These are phyloP conservation scores for Parasteatoda tepidariorum DNA, from an alignment of 1,140 invertebrate species.

Conservation along the genomic window DNA sequence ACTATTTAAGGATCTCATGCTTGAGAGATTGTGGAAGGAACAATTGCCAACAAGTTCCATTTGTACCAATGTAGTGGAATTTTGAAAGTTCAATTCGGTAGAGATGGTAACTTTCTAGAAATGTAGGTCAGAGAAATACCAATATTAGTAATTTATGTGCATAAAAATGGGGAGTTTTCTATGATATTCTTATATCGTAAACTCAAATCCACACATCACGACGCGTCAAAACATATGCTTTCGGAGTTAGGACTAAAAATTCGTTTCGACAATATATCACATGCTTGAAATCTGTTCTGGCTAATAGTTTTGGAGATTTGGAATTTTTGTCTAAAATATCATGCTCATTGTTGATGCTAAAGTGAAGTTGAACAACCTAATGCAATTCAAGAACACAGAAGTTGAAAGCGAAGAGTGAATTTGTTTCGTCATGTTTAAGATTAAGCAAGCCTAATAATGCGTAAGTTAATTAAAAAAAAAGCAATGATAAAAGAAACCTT, in stretches of 20 bases:
- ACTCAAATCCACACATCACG: conserved; percentile 64
- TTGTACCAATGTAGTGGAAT: not conserved
- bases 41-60: not conserved
- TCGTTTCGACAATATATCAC: not conserved
- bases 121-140: conserved; percentile 15
- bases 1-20: not conserved
- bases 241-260: conserved; percentile 27
- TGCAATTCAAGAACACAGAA: too few species aligned
- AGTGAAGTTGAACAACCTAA: too few species aligned
- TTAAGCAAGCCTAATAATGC: too few species aligned
- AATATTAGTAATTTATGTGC: not conserved
- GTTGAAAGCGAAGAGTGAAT: too few species aligned
- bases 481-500: too few species aligned
- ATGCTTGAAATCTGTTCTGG: conserved; percentile 18
- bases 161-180: not conserved
- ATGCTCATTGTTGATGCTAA: too few species aligned
- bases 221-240: conserved; percentile 64
- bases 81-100: not conserved
- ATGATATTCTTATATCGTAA: conserved; percentile 55
- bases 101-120: conserved; percentile 4
- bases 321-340: not conserved
- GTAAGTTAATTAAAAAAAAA: too few species aligned
- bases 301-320: conserved; percentile 3
- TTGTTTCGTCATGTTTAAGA: too few species aligned
- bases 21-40: not conserved